Evolutionary conservation across 2,113 vertebrate species (phyloP).

Genomic region (Syngnathus scovelli): DNA sequence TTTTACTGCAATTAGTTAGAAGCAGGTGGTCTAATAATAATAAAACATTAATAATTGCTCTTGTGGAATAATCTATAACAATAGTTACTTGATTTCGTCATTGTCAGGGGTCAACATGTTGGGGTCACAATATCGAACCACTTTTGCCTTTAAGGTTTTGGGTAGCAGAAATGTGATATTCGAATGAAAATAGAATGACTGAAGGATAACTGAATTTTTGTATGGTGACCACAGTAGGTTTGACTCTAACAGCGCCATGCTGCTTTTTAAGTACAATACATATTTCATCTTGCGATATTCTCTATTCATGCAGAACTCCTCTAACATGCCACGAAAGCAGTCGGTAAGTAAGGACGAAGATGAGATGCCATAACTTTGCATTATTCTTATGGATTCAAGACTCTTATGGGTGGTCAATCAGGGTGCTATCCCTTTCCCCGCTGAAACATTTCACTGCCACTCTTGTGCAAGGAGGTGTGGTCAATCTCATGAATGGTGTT

Average conservation of each 20-base stretch:
- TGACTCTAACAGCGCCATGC: not conserved
- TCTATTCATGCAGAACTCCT: conserved; percentile 56
- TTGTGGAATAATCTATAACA: too few relatives aligned
- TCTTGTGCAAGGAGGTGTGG: not conserved
- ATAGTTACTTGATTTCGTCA: too few relatives aligned
- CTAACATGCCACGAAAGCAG: conserved; percentile 35
- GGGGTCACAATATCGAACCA: too few relatives aligned
- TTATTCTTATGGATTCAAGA: not conserved
- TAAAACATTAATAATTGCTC: too few relatives aligned
- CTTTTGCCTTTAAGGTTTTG: too few relatives aligned
- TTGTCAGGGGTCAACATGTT: too few relatives aligned
- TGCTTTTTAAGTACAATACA: too few relatives aligned
- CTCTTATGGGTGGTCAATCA: not conserved
- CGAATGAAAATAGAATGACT: too few relatives aligned
- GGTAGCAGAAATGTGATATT: too few relatives aligned
- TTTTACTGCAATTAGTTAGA: not conserved
- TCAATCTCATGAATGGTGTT: conserved; percentile 44
- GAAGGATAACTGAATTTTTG: not conserved
- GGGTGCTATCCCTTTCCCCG: not conserved
- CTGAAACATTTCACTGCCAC: not conserved
- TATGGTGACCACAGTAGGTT: not conserved
- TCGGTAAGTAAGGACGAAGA: conserved; percentile 51
- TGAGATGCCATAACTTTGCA: not conserved
- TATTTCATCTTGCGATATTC: conserved; percentile 27
- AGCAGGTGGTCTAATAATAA: too few relatives aligned